A percentile compares a stretch with the other conserved stretches of the same genome.
These are phyloP conservation scores for Cheilosia grossa DNA, from an alignment of 2,888 invertebrate genomes.

Conservation along the genomic window DNA sequence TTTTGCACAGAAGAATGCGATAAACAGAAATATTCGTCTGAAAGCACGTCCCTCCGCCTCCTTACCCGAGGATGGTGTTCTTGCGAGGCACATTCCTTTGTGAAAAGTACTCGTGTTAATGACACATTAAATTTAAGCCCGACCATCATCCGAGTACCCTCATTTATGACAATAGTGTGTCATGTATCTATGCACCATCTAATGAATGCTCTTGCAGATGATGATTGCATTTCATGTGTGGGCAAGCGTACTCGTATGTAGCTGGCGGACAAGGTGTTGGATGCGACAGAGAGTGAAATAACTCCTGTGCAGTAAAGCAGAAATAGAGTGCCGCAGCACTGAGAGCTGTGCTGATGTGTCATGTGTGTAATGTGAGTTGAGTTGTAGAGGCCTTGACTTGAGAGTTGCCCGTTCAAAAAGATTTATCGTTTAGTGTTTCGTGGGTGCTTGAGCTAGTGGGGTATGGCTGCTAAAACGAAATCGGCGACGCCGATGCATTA, in stretches of 20 bases:
- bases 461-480: not conserved
- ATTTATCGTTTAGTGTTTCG: not conserved
- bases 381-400: constrained; percentile 52
- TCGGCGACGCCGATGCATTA: not conserved
- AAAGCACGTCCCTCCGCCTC: not conserved
- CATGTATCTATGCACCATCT: constrained; percentile 21
- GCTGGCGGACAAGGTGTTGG: not conserved
- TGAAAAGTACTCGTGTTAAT: constrained; percentile 58
- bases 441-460: not conserved
- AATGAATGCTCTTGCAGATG: constrained; percentile 37
- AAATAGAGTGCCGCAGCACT: constrained; percentile 29
- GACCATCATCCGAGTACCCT: constrained; percentile 60
- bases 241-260: not conserved
- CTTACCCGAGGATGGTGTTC: not conserved
- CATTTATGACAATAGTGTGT: constrained; percentile 46
- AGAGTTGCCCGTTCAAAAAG: constrained; percentile 28
- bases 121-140: constrained; percentile 67
- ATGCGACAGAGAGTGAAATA: constrained; percentile 42
- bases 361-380: constrained; percentile 39
- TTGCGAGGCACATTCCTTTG: constrained; percentile 29
- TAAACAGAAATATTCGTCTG: not conserved
- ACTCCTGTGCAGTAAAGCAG: constrained; percentile 56
- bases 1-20: constrained; percentile 30
- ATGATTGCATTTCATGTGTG: constrained; percentile 28
- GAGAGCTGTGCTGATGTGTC: not conserved